Conservation (phyloP, 2,113 vertebrate genomes). For the Atractosteus spatula region DNA sequence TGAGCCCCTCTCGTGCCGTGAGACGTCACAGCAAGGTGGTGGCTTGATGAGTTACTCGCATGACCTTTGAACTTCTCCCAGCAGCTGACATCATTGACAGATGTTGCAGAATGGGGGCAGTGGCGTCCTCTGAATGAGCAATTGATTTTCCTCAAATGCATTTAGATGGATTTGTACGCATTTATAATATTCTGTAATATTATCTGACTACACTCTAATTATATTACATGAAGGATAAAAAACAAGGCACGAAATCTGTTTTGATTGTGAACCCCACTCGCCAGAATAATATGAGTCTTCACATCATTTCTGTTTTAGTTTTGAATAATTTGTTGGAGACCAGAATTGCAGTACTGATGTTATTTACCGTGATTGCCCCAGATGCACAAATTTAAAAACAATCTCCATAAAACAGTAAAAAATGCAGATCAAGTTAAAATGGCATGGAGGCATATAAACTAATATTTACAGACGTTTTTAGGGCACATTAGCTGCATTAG, state of each 20-base stretch:
- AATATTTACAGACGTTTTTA: slow-evolving; percentile 48
- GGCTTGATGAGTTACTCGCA: no score
- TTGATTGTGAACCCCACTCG: background rate
- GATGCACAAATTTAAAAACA: slow-evolving; percentile 17
- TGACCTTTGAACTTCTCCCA: no score
- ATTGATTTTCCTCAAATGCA: no score
- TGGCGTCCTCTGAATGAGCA: no score
- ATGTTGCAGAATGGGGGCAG: no score
- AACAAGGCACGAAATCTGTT: background rate
- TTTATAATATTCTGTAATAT: no score
- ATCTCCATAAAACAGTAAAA: slow-evolving; percentile 21
- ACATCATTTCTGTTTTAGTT: background rate
- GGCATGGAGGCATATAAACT: slow-evolving; percentile 29
- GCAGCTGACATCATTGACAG: no score
- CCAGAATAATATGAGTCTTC: background rate
- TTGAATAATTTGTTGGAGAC: background rate
- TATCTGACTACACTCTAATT: no score
- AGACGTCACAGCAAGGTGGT: no score
- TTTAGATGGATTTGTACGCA: no score
- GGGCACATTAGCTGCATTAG: slow-evolving; percentile 36
- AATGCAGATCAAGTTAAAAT: slow-evolving; percentile 15
- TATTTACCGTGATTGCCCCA: slow-evolving; percentile 11
- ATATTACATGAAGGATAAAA: background rate
- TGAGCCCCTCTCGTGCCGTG: no score
- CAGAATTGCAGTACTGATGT: slow-evolving; percentile 4